Conservation (phyloP, 2,113 vertebrate genomes). For the Fukomys damarensis region DNA sequence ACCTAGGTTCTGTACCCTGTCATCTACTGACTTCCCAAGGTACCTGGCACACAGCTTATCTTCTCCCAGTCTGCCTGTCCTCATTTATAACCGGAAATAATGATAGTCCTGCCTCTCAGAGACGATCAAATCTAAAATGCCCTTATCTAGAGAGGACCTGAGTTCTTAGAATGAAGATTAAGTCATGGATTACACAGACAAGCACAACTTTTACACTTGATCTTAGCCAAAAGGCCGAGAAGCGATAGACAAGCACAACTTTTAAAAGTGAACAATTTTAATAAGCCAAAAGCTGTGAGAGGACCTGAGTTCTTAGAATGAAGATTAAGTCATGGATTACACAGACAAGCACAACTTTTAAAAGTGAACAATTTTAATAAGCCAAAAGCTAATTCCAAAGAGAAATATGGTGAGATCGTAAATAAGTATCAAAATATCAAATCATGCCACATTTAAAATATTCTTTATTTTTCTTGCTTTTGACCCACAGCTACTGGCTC, state of each 20-base stretch:
- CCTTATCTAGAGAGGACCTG: neutral
- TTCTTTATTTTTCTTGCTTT: conserved; percentile 3
- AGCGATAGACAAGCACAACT: no score
- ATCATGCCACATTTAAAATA: conserved; percentile 14
- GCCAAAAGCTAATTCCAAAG: neutral
- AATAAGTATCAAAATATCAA: neutral
- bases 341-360: neutral
- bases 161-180: neutral
- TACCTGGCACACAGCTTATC: neutral
- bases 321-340: neutral
- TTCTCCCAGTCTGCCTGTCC: neutral
- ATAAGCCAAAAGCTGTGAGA: no score
- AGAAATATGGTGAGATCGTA: neutral
- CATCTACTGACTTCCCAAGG: neutral
- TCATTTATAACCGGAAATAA: neutral
- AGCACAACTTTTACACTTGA: neutral
- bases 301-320: neutral
- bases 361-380: neutral
- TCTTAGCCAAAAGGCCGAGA: no score
- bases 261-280: no score
- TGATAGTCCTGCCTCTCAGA: neutral
- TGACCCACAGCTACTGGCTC: neutral
- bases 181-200: neutral
- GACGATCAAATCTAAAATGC: neutral
- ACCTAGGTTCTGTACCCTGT: neutral